phyloP scores from a whole-genome alignment of 2,113 vertebrate species.

The Chloroceryle aenea region DNA sequence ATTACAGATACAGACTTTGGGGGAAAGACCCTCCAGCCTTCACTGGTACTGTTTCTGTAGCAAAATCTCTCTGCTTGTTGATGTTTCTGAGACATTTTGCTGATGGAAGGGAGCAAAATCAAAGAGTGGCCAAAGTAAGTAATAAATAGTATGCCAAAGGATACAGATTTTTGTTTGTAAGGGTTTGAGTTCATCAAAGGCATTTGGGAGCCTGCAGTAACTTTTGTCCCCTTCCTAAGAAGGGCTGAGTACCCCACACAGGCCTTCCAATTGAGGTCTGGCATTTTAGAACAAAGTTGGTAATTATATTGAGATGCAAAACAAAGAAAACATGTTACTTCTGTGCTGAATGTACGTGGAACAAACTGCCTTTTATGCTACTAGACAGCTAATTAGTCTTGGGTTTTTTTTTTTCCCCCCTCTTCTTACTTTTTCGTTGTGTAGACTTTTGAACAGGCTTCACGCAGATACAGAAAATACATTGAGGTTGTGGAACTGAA shows the following conservation, averaged over 20 bases:
- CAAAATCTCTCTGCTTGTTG: not conserved
- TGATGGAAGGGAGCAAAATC: not conserved
- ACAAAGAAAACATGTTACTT: constrained; percentile 8
- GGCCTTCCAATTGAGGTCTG: not conserved
- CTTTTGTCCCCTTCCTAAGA: not conserved
- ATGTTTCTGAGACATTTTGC: not conserved
- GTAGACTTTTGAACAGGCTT: not conserved
- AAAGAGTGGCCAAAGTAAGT: not conserved
- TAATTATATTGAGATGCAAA: not conserved
- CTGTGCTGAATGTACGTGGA: constrained; percentile 28
- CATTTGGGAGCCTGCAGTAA: not conserved
- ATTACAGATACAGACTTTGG: not conserved
- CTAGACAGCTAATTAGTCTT: constrained; percentile 4
- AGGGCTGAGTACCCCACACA: not conserved
- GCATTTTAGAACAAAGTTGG: not conserved
- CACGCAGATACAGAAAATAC: not conserved
- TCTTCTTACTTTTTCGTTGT: not conserved
- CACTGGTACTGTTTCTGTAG: not conserved
- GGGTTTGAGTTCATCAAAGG: not conserved
- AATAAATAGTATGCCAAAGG: not conserved
- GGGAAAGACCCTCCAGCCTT: not conserved
- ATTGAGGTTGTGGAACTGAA: constrained; percentile 15
- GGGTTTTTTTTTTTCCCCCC: not conserved
- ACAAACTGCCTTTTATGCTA: constrained; percentile 4
- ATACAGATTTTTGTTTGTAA: not conserved